These are phyloP conservation scores for Spilosoma lubricipeda DNA, from an alignment of 2,888 invertebrate species.

Conservation along the genomic window DNA sequence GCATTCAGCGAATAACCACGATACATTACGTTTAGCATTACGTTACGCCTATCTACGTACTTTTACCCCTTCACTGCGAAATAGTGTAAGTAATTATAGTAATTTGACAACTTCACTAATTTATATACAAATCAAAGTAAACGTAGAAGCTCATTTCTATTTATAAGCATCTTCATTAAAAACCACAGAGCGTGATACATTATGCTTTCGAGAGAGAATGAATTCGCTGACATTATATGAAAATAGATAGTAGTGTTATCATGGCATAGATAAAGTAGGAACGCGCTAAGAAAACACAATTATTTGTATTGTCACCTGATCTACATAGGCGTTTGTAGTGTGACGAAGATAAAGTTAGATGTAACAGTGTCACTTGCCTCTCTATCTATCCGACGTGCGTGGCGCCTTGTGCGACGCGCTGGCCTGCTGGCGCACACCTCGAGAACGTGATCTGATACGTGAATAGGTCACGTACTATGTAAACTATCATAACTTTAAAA, in stretches of 20 bases:
- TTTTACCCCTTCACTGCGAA: constrained; percentile 37
- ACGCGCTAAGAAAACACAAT: constrained; percentile 77
- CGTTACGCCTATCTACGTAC: constrained; percentile 42
- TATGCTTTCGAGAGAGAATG: not conserved
- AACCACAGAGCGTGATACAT: constrained; percentile 1
- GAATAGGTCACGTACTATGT: constrained; percentile 76
- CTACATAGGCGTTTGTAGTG: constrained; percentile 71
- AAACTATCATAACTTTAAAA: constrained; percentile 64
- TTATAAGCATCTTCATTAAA: constrained; percentile 12
- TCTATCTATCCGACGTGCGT: constrained; percentile 15
- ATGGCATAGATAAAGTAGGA: constrained; percentile 74
- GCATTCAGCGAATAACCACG: constrained; percentile 47
- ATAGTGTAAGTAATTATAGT: constrained; percentile 35
- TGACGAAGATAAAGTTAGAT: constrained; percentile 65
- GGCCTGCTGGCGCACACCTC: constrained; percentile 42
- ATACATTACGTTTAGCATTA: constrained; percentile 57
- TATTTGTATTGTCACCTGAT: constrained; percentile 80
- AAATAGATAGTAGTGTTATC: constrained; percentile 64
- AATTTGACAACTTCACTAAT: constrained; percentile 29
- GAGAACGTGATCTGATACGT: constrained; percentile 63
- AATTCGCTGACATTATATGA: constrained; percentile 9
- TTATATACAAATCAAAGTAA: constrained; percentile 27
- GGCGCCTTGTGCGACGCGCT: constrained; percentile 38
- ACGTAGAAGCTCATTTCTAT: constrained; percentile 26
- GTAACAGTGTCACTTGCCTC: constrained; percentile 56